Evolutionary conservation across 2,888 invertebrate genomes (phyloP).

Genomic region (Apomyelois bistriatella): DNA sequence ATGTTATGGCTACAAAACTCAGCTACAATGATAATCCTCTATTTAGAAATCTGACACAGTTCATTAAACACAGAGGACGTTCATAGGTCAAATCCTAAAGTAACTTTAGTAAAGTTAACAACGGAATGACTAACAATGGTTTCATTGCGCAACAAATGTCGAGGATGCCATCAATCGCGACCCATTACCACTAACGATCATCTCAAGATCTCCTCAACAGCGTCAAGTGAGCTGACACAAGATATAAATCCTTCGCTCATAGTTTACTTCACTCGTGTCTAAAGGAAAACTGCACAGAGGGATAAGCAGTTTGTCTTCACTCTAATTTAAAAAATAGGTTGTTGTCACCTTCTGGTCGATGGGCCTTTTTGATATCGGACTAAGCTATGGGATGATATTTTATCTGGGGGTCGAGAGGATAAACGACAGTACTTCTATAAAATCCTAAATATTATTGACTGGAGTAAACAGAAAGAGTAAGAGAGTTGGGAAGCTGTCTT

Average conservation of each 20-base stretch:
- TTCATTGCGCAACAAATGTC: slow-evolving; percentile 2
- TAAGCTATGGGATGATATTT: no score
- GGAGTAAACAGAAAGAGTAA: no score
- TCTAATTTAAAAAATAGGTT: no score
- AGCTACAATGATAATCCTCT: no score
- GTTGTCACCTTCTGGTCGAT: no score
- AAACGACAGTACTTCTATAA: no score
- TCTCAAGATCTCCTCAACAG: slow-evolving; percentile 32
- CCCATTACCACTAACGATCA: slow-evolving; percentile 44
- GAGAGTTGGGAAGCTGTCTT: no score
- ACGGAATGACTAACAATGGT: background rate
- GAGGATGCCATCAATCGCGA: slow-evolving; percentile 27
- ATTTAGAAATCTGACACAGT: background rate
- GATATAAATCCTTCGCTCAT: slow-evolving; percentile 49
- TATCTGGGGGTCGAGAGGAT: no score
- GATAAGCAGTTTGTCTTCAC: background rate
- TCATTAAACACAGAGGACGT: background rate
- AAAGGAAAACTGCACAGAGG: background rate
- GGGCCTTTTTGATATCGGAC: no score
- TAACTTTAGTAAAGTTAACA: no score
- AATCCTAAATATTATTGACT: no score
- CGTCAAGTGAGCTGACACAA: slow-evolving; percentile 44
- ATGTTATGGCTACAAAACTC: no score
- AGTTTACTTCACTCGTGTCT: slow-evolving; percentile 50
- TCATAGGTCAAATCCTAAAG: slow-evolving; percentile 3